Conservation (phyloP, 2,113 vertebrate genomes). For the Bos taurus region DNA sequence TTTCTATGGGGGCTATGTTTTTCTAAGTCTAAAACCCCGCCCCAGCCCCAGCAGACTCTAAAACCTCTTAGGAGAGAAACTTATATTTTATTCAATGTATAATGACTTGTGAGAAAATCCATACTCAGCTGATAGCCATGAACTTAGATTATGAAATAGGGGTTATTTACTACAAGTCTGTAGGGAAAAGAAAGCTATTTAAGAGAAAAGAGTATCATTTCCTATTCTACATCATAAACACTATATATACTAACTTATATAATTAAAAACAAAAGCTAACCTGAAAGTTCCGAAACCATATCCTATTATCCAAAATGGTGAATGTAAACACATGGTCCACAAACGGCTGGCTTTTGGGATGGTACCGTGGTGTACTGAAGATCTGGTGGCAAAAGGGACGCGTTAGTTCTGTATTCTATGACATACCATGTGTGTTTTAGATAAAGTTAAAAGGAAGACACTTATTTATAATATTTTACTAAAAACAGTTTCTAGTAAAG, state of each 20-base stretch:
- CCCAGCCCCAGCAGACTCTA: neutral
- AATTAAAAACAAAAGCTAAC: slow-evolving; percentile 74
- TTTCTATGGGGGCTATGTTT: neutral
- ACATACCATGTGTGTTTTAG: neutral
- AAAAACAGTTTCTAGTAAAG: neutral
- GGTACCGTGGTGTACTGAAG: slow-evolving; percentile 94
- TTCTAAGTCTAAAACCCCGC: neutral
- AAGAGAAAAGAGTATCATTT: neutral
- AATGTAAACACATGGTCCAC: slow-evolving; percentile 97
- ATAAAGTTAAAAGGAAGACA: neutral
- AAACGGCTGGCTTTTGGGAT: slow-evolving; percentile 97
- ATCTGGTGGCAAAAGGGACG: slow-evolving; percentile 78
- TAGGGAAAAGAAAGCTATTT: neutral
- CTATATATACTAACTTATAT: neutral
- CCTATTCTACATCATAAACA: neutral
- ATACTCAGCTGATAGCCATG: neutral
- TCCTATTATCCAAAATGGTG: slow-evolving; percentile 90
- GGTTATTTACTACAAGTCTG: neutral
- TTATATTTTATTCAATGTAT: neutral
- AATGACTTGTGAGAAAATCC: neutral
- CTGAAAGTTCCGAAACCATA: slow-evolving; percentile 99
- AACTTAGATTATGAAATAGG: neutral
- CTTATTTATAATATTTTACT: neutral
- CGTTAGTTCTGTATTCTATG: neutral
- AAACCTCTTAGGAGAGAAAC: neutral